Evolutionary conservation across 1,140 invertebrate genomes (phyloP).

Genomic region (Alviniconcha marisindica): DNA sequence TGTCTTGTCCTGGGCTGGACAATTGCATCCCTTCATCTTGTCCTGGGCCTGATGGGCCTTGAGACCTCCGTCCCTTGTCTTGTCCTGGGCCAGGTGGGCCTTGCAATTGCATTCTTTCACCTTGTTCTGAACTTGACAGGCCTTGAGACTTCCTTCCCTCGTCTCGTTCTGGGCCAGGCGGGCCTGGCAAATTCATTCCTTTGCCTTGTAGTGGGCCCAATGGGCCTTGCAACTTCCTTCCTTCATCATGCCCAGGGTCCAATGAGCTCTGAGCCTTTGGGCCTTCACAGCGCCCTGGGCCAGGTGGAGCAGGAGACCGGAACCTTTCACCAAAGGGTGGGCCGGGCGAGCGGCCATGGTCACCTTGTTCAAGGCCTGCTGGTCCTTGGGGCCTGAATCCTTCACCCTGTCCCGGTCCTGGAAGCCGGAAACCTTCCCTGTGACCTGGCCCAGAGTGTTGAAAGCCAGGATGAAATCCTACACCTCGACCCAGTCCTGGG

Average conservation of each 20-base stretch:
- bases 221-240: background rate
- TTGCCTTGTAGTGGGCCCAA: background rate
- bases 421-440: too few relatives aligned
- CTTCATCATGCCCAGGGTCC: background rate
- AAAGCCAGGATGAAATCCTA: slow-evolving; percentile 4
- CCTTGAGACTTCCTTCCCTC: slow-evolving; percentile 12
- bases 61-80: background rate
- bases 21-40: background rate
- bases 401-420: background rate
- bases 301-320: too few relatives aligned
- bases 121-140: slow-evolving; percentile 12
- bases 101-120: background rate
- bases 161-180: too few relatives aligned
- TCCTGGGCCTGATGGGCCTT: background rate
- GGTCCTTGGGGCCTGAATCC: background rate
- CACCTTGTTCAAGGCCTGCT: background rate
- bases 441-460: too few relatives aligned
- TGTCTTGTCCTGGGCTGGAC: slow-evolving; percentile 11
- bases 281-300: too few relatives aligned
- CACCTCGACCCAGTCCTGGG: background rate
- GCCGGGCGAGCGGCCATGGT: background rate
- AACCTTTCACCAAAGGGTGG: too few relatives aligned
- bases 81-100: too few relatives aligned
- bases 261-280: background rate
- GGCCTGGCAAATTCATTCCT: background rate